A percentile compares a stretch with the other conserved stretches of the same genome.
phyloP scores from a whole-genome alignment of 2,113 vertebrate species.

The Protobothrops mucrosquamatus region DNA sequence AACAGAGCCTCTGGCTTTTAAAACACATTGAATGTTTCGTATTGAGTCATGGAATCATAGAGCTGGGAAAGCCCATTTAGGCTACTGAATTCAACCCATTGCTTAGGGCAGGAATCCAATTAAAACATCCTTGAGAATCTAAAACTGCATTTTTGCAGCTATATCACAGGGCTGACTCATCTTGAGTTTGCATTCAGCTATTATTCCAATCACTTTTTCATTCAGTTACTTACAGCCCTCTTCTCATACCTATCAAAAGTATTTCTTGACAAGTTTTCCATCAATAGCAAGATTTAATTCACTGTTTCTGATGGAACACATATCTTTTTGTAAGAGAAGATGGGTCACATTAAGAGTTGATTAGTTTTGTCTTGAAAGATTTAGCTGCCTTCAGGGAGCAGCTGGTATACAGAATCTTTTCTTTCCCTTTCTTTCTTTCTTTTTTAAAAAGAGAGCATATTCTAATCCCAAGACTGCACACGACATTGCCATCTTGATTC shows the following conservation, averaged over 20 bases:
- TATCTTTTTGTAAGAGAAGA: not conserved
- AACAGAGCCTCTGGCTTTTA: not conserved
- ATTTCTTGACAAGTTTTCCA: too few relatives aligned
- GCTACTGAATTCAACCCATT: not conserved
- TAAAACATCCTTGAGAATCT: not conserved
- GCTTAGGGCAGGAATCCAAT: not conserved
- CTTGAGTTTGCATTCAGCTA: not conserved
- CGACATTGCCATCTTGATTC: not conserved
- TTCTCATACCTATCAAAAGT: too few relatives aligned
- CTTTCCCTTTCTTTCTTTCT: not conserved
- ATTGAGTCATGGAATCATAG: not conserved
- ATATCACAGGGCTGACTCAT: not conserved
- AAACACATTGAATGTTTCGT: not conserved
- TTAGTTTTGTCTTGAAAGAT: not conserved
- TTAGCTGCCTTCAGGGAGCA: too few relatives aligned
- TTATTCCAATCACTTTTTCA: too few relatives aligned
- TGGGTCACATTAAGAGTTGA: not conserved
- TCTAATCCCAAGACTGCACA: not conserved
- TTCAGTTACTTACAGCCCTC: too few relatives aligned
- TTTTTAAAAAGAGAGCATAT: too few relatives aligned
- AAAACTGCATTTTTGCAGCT: not conserved
- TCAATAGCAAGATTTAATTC: too few relatives aligned
- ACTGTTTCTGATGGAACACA: not conserved
- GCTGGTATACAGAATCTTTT: too few relatives aligned
- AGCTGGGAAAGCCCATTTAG: not conserved